Evolutionary conservation across 2,888 invertebrate genomes (phyloP).

Genomic region (Scaptomyza reducta): DNA sequence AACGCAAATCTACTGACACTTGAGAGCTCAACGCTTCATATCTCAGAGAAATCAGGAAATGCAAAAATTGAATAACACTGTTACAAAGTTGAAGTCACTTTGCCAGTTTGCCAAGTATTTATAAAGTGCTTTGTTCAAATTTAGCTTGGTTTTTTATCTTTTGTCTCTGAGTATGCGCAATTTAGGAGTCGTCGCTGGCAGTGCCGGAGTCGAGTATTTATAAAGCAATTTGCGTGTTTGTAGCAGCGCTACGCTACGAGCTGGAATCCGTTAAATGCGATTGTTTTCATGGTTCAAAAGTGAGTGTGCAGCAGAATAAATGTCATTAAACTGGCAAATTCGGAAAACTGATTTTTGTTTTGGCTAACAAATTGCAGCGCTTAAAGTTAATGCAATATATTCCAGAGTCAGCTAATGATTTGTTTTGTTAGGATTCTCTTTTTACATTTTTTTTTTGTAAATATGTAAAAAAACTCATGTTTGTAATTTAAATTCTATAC

Average conservation of each 20-base stretch:
- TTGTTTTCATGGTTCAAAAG: constrained; percentile 34
- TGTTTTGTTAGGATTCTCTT: no score
- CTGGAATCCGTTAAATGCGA: constrained; percentile 39
- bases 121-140: constrained; percentile 65
- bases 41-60: constrained; percentile 36
- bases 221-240: constrained; percentile 57
- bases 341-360: constrained; percentile 12
- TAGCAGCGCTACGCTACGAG: constrained; percentile 11
- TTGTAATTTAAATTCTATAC: neutral
- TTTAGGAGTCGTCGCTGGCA: constrained; percentile 43
- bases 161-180: constrained; percentile 65
- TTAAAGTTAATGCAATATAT: neutral
- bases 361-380: neutral
- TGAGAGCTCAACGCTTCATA: constrained; percentile 18
- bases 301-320: constrained; percentile 17
- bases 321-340: constrained; percentile 25
- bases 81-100: constrained; percentile 55
- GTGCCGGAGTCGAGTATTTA: constrained; percentile 50
- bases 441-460: no score
- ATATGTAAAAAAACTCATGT: no score
- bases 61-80: constrained; percentile 68
- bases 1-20: constrained; percentile 34
- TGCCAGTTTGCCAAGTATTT: constrained; percentile 70
- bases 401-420: neutral
- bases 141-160: constrained; percentile 57